Conservation (phyloP, 2,113 vertebrate species). For the Gorsachius goisagi region DNA sequence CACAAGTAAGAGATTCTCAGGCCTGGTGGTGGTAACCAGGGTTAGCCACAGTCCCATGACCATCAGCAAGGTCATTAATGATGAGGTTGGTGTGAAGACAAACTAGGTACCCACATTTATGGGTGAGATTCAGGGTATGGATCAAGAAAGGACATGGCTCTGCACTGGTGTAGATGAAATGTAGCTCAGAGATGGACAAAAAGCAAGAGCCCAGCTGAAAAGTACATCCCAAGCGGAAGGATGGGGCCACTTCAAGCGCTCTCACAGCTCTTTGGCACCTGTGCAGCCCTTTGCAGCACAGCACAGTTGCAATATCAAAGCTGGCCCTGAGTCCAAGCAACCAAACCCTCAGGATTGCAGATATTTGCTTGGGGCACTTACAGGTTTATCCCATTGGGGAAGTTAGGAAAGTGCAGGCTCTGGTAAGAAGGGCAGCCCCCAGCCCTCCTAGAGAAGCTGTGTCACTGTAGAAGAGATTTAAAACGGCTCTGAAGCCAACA, state of each 20-base stretch:
- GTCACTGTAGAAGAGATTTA: not conserved
- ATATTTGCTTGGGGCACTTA: too few species aligned
- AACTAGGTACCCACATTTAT: not conserved
- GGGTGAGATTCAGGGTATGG: not conserved
- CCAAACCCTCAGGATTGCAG: accelerated
- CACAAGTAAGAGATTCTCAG: not conserved
- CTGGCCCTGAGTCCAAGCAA: not conserved
- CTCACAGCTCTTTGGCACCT: not conserved
- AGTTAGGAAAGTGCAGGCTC: not conserved
- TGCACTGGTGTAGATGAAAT: not conserved
- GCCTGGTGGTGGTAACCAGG: not conserved
- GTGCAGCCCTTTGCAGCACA: not conserved
- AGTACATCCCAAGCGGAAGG: not conserved
- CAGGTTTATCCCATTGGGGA: not conserved
- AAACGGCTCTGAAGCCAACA: not conserved
- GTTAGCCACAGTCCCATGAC: not conserved
- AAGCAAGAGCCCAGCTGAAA: not conserved
- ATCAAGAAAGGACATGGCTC: not conserved
- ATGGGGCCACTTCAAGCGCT: not conserved
- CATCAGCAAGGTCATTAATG: not conserved
- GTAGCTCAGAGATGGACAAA: not conserved
- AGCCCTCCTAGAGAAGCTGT: not conserved
- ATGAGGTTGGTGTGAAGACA: not conserved
- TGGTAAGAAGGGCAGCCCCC: not conserved
- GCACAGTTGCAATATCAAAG: not conserved